Conservation (phyloP, 2,797 vertebrate genomes). For the Rachycentron canadum region DNA sequence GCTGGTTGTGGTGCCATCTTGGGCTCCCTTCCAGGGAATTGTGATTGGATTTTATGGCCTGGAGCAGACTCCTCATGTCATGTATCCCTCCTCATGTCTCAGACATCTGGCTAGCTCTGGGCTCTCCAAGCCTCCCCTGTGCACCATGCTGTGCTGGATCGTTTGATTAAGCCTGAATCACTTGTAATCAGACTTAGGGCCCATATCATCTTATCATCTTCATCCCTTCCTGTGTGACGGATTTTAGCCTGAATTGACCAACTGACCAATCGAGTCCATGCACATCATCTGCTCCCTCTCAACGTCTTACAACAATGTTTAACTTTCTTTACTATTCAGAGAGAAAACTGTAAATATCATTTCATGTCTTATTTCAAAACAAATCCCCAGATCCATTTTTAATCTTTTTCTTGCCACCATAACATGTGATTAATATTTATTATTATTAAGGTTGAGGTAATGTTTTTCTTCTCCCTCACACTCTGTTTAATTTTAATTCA, state of each 20-base stretch:
- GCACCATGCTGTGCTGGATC: constrained; percentile 60
- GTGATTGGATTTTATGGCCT: constrained; percentile 74
- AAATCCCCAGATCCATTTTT: background rate
- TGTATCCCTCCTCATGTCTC: constrained; percentile 56
- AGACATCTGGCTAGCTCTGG: constrained; percentile 75
- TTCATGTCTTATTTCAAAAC: background rate
- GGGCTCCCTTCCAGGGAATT: constrained; percentile 62
- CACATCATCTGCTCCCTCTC: background rate
- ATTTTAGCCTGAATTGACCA: background rate
- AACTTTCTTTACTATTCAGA: background rate
- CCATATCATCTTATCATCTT: background rate
- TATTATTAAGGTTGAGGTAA: background rate
- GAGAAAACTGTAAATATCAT: too few species aligned
- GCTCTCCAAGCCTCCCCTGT: constrained; percentile 61
- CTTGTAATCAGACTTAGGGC: constrained; percentile 52
- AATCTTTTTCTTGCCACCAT: background rate
- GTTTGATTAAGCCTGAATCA: constrained; percentile 73
- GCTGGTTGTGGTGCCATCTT: constrained; percentile 62
- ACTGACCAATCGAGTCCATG: background rate
- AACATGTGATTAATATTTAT: background rate
- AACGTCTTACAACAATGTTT: too few species aligned
- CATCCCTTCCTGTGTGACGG: background rate
- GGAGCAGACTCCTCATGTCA: constrained; percentile 60
- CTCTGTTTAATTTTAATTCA: background rate
- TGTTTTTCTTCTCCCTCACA: background rate